These are phyloP conservation scores for Megalopta genalis DNA, from an alignment of 1,140 invertebrate species.

Conservation along the genomic window DNA sequence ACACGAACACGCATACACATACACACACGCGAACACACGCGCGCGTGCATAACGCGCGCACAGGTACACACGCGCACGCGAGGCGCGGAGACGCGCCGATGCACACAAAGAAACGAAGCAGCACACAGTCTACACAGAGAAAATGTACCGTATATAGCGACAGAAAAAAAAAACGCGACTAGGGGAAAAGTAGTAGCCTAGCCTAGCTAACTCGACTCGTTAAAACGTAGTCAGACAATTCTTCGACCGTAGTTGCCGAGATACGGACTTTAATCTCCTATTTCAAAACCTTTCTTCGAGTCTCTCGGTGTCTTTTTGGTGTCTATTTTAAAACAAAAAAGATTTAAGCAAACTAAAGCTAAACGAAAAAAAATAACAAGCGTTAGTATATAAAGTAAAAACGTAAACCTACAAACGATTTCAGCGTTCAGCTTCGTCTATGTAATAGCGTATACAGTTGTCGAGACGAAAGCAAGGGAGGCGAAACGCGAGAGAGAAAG, in stretches of 20 bases:
- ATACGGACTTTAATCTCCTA: constrained; percentile 65
- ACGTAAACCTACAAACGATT: constrained; percentile 16
- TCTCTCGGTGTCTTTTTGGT: constrained; percentile 78
- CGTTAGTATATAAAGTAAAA: constrained; percentile 3
- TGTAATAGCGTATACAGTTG: constrained; percentile 54
- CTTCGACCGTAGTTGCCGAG: constrained; percentile 54
- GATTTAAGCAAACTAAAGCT: constrained; percentile 62
- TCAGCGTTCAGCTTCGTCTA: constrained; percentile 56
- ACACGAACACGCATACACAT: background rate
- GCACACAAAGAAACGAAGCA: no score
- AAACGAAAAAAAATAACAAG: constrained; percentile 32
- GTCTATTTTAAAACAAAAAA: constrained; percentile 71
- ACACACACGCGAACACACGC: background rate
- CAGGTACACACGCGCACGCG: background rate
- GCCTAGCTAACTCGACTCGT: constrained; percentile 55
- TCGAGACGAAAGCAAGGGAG: background rate
- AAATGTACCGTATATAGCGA: background rate
- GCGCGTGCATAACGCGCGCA: background rate
- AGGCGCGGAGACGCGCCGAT: no score
- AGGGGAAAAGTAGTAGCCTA: constrained; percentile 27
- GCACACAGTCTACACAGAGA: background rate
- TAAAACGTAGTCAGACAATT: constrained; percentile 55
- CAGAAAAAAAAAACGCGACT: background rate
- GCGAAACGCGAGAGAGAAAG: no score
- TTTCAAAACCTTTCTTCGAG: constrained; percentile 72